These are phyloP conservation scores for Pomacea maculata DNA, from an alignment of 1,140 invertebrate genomes.

Conservation along the genomic window DNA sequence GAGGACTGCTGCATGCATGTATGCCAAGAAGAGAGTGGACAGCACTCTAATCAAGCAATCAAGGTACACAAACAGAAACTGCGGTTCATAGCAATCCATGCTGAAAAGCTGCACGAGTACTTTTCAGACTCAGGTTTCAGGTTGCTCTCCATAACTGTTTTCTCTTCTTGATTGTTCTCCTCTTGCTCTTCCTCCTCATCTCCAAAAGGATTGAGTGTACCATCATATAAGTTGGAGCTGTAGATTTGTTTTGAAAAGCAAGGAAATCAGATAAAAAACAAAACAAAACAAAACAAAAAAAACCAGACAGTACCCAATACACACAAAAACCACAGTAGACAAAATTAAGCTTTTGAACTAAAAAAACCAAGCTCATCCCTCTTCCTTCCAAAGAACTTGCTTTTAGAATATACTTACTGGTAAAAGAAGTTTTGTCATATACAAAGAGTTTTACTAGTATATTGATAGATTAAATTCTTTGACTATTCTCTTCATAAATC, in stretches of 20 bases:
- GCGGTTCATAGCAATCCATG: conserved; percentile 3
- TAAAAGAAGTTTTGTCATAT: too few relatives aligned
- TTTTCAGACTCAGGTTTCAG: conserved; percentile 23
- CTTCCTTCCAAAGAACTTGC: not conserved
- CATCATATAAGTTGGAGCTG: conserved; percentile 38
- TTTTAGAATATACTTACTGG: too few relatives aligned
- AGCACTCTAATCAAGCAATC: conserved; percentile 3
- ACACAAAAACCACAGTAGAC: too few relatives aligned
- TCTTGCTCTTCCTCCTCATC: conserved; percentile 46
- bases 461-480: too few relatives aligned
- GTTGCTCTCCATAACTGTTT: conserved; percentile 36
- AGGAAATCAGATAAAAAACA: not conserved
- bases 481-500: too few relatives aligned
- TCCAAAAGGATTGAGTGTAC: conserved; percentile 57
- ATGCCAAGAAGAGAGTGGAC: not conserved
- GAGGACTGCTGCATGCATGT: not conserved
- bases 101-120: conserved; percentile 27
- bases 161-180: conserved; percentile 33
- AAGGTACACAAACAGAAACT: conserved; percentile 6
- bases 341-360: too few relatives aligned
- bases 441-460: too few relatives aligned
- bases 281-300: not conserved
- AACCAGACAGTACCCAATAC: too few relatives aligned
- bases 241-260: conserved; percentile 12
- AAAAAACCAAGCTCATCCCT: too few relatives aligned